These are phyloP conservation scores for Cryptops parisi DNA, from an alignment of 2,888 invertebrate genomes.

Conservation along the genomic window DNA sequence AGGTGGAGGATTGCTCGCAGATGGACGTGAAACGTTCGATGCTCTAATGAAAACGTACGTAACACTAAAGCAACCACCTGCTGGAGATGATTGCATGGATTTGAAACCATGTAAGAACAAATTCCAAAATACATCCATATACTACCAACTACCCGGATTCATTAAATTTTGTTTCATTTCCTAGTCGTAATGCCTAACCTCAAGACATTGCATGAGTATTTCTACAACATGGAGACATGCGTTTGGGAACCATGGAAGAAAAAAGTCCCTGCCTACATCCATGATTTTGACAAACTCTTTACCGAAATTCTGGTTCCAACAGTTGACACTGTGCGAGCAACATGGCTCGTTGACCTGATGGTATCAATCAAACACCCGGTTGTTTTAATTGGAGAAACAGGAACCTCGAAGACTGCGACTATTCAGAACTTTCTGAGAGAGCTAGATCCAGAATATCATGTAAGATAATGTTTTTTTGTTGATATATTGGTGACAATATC, in stretches of 20 bases:
- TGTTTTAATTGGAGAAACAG: slow-evolving; percentile 75
- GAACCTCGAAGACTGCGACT: slow-evolving; percentile 84
- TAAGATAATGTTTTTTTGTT: slow-evolving; percentile 33
- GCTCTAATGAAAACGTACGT: slow-evolving; percentile 23
- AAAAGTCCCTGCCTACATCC: slow-evolving; percentile 58
- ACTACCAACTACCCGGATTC: background rate
- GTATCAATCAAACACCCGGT: slow-evolving; percentile 64
- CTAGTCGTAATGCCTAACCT: slow-evolving; percentile 56
- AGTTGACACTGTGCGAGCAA: slow-evolving; percentile 65
- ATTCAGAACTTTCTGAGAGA: slow-evolving; percentile 63
- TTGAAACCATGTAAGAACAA: slow-evolving; percentile 4
- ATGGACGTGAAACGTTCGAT: slow-evolving; percentile 58
- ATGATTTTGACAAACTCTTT: slow-evolving; percentile 52
- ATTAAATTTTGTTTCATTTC: slow-evolving; percentile 7
- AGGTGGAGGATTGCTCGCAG: slow-evolving; percentile 58
- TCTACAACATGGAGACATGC: slow-evolving; percentile 47
- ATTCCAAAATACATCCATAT: too few relatives aligned
- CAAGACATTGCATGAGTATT: slow-evolving; percentile 67
- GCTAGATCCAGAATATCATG: slow-evolving; percentile 50
- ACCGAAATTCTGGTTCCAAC: slow-evolving; percentile 80
- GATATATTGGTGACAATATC: background rate
- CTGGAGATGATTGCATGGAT: slow-evolving; percentile 4
- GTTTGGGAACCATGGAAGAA: slow-evolving; percentile 76
- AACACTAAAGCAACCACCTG: slow-evolving; percentile 22
- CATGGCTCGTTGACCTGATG: slow-evolving; percentile 63